Evolutionary conservation across 2,888 invertebrate species (phyloP), one percentile per base, ranked within the genome.

Genomic region (Phalera bucephala): DNA sequence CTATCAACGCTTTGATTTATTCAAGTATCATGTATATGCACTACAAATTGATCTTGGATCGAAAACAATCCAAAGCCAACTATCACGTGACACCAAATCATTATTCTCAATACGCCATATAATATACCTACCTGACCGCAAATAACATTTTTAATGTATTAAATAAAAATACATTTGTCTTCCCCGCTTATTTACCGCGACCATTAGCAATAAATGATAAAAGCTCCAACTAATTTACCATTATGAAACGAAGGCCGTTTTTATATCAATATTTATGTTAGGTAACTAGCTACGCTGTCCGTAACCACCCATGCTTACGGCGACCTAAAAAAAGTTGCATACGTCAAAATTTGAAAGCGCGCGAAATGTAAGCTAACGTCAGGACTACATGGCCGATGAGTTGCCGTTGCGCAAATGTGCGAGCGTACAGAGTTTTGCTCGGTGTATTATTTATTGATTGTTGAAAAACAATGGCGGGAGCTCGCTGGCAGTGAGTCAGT

Each of bases 391-490:
- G 71, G 58, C 60, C 66, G 83, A 81, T 79, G 80, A 73, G 74
- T 45, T 58, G 49, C 46, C 56, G 71, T 86, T 85, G 78, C 82
- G 85, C 79, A 86, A 86, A 80, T 66, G 68, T 72, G 72, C 72
- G 64, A 76, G 62, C 67, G 77, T 72, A 75, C 74, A 72, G 70
- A 80, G 79, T 80, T 80, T 80, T 72, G 74, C 76, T 72, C 73
- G 64, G 78, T 77, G 80, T 85, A 86, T 84, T 88, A 85, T 84
- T 85, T 88, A 88, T 88, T 87, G 87, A 88, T 88, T 86, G 87
- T 87, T 85, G 81, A 82, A 85, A 85, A 86, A 88, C 87, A 87
- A 88, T 87, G 83, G 86, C 80, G 77, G 72, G 77, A 78, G 78
- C 73, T 72, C 68, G 79, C 80, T 78, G 86, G 79, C 84, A 88